A percentile compares a stretch with the other conserved stretches of the same genome.
Conservation (phyloP, 2,888 invertebrate species). For the Megalurothrips usitatus region DNA sequence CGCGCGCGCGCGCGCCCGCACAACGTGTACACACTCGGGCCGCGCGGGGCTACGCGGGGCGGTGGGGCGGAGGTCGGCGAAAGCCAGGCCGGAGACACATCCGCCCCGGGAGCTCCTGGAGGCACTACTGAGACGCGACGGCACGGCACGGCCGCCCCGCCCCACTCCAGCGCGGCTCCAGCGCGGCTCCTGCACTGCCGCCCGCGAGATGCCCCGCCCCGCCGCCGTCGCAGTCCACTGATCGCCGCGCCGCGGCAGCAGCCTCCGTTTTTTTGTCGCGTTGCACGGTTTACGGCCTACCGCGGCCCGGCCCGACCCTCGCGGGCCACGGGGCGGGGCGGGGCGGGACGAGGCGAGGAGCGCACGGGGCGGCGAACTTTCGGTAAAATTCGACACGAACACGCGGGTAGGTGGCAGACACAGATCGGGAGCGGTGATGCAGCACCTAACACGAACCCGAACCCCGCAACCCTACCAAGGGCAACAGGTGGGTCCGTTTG, state of each 20-base stretch:
- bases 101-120: not conserved
- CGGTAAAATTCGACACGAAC: conserved; percentile 9
- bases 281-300: not conserved
- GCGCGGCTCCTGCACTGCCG: not conserved
- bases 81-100: conserved; percentile 30
- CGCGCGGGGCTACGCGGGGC: not conserved
- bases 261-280: not conserved
- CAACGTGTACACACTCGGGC: conserved; percentile 6
- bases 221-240: not conserved
- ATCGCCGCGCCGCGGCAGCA: not conserved
- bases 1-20: too few species aligned
- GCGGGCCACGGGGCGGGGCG: not conserved
- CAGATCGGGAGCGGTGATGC: not conserved
- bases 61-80: conserved; percentile 28
- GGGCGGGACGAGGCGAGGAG: not conserved
- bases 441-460: not conserved
- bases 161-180: not conserved
- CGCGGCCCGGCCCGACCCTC: not conserved
- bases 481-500: not conserved
- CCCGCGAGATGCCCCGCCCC: not conserved
- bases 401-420: not conserved
- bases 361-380: not conserved
- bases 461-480: too few species aligned
- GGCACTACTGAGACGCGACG: not conserved
- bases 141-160: not conserved